Percentiles rank a stretch among this genome's conserved stretches.
Conservation (phyloP, 2,888 invertebrate species). For the Crepidodera aurea region DNA sequence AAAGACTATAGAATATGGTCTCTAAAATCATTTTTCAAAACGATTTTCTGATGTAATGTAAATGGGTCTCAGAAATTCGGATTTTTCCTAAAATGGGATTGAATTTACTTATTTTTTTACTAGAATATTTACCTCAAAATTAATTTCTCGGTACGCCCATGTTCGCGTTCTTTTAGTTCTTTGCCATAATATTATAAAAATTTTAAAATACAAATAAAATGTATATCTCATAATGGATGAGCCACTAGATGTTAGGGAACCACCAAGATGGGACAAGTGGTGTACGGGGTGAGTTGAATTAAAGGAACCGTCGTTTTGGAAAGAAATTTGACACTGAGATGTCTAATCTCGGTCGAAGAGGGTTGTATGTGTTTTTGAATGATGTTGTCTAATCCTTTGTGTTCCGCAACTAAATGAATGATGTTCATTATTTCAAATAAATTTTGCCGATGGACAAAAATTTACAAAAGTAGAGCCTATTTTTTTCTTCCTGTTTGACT, state of each 20-base stretch:
- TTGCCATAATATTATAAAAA: constrained; percentile 44
- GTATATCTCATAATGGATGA: constrained; percentile 47
- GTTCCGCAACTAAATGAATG: constrained; percentile 3
- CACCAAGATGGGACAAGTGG: not conserved
- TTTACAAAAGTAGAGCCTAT: too few species aligned
- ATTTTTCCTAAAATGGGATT: too few species aligned
- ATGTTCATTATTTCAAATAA: constrained; percentile 11
- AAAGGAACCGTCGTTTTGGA: constrained; percentile 39
- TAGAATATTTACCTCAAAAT: too few species aligned
- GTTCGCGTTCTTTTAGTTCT: constrained; percentile 6
- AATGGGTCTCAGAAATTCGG: too few species aligned
- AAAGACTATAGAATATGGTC: too few species aligned
- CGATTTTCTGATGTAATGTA: too few species aligned
- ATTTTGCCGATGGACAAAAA: too few species aligned
- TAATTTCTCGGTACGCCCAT: not conserved
- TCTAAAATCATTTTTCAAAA: too few species aligned
- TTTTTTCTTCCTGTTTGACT: too few species aligned
- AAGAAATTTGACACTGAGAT: constrained; percentile 26
- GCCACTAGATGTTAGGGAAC: not conserved
- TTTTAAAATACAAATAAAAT: constrained; percentile 54
- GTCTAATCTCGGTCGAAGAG: constrained; percentile 4
- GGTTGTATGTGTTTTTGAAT: constrained; percentile 1
- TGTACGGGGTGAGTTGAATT: constrained; percentile 34
- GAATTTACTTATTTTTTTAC: too few species aligned
- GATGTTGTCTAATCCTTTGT: not conserved